These are phyloP conservation scores for Nibea coibor DNA, from an alignment of 2,113 vertebrate species.

Conservation along the genomic window DNA sequence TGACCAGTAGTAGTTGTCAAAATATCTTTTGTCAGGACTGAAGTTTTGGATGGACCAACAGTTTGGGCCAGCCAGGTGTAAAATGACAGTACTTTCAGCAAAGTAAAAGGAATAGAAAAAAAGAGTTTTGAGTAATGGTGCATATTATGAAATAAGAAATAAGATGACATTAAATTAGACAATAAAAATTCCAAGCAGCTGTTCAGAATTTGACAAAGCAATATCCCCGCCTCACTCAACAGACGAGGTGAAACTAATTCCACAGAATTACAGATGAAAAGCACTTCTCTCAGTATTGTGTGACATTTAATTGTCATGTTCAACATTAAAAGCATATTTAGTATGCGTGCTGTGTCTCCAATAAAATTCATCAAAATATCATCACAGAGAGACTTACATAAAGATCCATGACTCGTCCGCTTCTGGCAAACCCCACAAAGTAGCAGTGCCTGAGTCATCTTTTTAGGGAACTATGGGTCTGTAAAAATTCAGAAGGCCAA, in stretches of 20 bases:
- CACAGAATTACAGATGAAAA: slow-evolving; percentile 10
- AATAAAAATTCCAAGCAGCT: not conserved
- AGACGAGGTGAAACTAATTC: slow-evolving; percentile 1
- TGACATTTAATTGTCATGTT: slow-evolving; percentile 48
- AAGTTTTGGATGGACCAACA: no score
- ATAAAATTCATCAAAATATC: slow-evolving; percentile 24
- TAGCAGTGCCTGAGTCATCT: slow-evolving; percentile 36
- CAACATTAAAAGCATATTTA: slow-evolving; percentile 27
- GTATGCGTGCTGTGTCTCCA: slow-evolving; percentile 25
- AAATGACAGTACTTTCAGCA: no score
- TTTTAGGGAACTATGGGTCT: slow-evolving; percentile 13
- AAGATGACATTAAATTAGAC: not conserved
- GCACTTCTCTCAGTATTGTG: not conserved
- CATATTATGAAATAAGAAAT: not conserved
- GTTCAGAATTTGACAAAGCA: not conserved
- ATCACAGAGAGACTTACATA: slow-evolving; percentile 25
- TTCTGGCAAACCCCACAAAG: slow-evolving; percentile 29
- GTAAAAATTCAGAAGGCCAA: slow-evolving; percentile 5
- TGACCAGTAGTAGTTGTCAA: no score
- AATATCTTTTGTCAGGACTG: no score
- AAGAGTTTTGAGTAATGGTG: no score
- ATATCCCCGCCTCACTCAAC: not conserved
- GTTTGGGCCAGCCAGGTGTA: no score
- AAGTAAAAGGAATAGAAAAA: no score
- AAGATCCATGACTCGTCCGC: slow-evolving; percentile 38